A percentile compares a stretch with the other conserved stretches of the same genome.
These are phyloP conservation scores for Boleophthalmus pectinirostris DNA, from an alignment of 2,113 vertebrate species.

Conservation along the genomic window DNA sequence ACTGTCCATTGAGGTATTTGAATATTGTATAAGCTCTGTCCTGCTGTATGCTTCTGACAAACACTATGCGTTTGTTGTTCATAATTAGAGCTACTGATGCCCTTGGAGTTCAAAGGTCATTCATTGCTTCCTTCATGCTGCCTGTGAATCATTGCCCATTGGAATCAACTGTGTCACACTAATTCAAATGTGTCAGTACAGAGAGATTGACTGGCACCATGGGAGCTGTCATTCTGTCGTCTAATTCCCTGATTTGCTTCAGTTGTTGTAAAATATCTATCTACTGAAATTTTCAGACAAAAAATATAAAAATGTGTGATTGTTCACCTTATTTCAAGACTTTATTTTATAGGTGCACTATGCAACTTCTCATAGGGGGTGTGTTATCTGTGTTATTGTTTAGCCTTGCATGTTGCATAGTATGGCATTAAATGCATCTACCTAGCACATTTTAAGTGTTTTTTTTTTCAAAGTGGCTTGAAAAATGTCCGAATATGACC, in stretches of 20 bases:
- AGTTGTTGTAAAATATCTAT: background rate
- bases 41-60: constrained; percentile 27
- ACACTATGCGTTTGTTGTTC: background rate
- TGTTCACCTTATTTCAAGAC: background rate
- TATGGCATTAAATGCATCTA: no score
- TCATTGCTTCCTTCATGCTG: background rate
- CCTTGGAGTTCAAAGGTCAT: constrained; percentile 26
- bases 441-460: no score
- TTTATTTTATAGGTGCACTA: no score
- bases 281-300: background rate
- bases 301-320: background rate
- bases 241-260: background rate
- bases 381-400: no score
- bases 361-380: no score
- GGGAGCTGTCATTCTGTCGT: background rate
- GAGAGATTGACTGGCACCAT: background rate
- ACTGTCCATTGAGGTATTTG: background rate
- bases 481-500: no score
- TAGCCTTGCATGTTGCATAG: no score
- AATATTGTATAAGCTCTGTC: background rate
- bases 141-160: constrained; percentile 38
- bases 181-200: constrained; percentile 47
- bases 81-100: constrained; percentile 21
- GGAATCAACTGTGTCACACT: constrained; percentile 12
- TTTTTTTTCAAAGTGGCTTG: no score